phyloP scores from a whole-genome alignment of 2,113 vertebrate genomes.

The Piliocolobus tephrosceles region DNA sequence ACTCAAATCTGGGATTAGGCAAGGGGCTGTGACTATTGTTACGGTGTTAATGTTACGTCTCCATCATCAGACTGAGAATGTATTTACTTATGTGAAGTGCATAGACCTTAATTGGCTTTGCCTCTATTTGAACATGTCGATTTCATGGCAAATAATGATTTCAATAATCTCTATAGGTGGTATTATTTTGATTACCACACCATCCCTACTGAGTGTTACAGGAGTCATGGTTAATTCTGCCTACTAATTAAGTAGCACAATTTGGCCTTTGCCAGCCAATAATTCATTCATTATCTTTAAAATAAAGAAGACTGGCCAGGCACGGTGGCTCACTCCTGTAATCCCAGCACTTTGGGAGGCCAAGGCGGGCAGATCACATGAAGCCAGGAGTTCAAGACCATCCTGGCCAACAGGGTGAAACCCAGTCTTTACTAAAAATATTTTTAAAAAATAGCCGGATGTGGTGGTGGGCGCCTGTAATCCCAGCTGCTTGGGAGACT shows the following conservation, averaged over 20 bases:
- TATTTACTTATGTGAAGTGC: neutral
- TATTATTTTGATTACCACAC: neutral
- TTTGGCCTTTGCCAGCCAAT: neutral
- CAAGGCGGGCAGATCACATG: too few species aligned
- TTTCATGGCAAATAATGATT: neutral
- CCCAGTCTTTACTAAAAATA: too few species aligned
- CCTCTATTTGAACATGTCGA: neutral
- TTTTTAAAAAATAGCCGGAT: accelerated
- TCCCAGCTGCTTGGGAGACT: too few species aligned
- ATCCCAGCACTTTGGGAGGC: too few species aligned
- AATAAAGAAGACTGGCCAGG: neutral
- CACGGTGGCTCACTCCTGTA: too few species aligned
- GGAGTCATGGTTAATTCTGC: neutral
- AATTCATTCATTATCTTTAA: neutral
- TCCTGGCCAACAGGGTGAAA: too few species aligned
- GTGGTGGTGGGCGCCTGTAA: too few species aligned
- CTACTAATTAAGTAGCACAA: neutral
- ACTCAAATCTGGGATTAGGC: neutral
- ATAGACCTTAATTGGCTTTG: neutral
- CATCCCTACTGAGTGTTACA: neutral
- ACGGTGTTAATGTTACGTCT: neutral
- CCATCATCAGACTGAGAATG: neutral
- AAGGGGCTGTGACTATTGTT: neutral
- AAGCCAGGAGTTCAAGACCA: too few species aligned
- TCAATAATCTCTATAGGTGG: neutral